Evolutionary conservation across 2,888 invertebrate genomes (phyloP).

Genomic region (Acrobasis repandana): DNA sequence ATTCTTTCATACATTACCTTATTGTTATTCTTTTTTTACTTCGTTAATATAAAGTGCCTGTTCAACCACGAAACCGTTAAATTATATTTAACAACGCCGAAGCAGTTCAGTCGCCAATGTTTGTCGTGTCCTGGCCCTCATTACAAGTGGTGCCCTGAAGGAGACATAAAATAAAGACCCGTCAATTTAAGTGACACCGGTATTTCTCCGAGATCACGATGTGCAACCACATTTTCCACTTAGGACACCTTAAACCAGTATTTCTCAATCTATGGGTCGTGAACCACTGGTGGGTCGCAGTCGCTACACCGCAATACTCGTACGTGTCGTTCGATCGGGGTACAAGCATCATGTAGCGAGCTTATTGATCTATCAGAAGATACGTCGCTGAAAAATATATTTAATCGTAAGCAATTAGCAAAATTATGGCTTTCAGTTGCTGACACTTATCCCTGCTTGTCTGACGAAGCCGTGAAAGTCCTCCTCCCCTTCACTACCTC

Average conservation of each 20-base stretch:
- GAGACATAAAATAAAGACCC: constrained; percentile 39
- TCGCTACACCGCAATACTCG: background rate
- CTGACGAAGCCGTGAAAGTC: background rate
- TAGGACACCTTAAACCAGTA: constrained; percentile 45
- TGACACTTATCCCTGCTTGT: background rate
- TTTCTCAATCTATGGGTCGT: background rate
- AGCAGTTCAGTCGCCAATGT: constrained; percentile 30
- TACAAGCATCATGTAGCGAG: background rate
- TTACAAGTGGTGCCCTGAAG: constrained; percentile 18
- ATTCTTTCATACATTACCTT: too few species aligned
- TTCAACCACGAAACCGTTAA: too few species aligned
- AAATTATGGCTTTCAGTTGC: background rate
- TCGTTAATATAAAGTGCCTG: too few species aligned
- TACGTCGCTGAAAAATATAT: too few species aligned
- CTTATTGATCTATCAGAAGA: too few species aligned
- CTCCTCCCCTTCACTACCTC: background rate
- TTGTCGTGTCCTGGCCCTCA: constrained; percentile 16
- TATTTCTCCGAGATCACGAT: constrained; percentile 54
- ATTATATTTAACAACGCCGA: background rate
- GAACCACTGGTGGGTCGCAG: background rate
- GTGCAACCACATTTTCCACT: constrained; percentile 46
- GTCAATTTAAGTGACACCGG: constrained; percentile 53
- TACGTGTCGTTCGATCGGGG: background rate
- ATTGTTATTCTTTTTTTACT: too few species aligned
- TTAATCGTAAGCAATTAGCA: too few species aligned